Conservation (phyloP, 2,888 invertebrate genomes). For the Oscheius sp. region DNA sequence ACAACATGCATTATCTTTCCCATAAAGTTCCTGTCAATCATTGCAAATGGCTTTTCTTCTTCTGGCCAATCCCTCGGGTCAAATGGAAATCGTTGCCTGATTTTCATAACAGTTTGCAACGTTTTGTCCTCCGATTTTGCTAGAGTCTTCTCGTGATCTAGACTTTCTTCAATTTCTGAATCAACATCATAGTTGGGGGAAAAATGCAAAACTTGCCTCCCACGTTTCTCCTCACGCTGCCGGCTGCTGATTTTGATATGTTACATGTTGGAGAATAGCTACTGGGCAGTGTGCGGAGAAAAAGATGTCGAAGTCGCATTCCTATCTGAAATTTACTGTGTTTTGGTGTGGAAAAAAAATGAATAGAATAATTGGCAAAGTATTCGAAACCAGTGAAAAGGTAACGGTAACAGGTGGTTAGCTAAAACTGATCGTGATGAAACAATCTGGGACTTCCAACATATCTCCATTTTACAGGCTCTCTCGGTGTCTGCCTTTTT, state of each 20-base stretch:
- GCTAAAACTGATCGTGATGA: too few relatives aligned
- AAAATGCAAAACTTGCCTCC: not conserved
- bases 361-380: not conserved
- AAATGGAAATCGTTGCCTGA: slow-evolving; percentile 28
- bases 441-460: too few relatives aligned
- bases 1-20: slow-evolving; percentile 27
- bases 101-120: not conserved
- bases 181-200: slow-evolving; percentile 7
- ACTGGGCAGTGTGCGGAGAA: too few relatives aligned
- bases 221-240: too few relatives aligned
- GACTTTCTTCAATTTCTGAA: too few relatives aligned
- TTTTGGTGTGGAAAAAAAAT: not conserved
- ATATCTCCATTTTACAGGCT: too few relatives aligned
- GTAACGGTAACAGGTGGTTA: too few relatives aligned
- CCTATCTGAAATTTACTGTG: not conserved
- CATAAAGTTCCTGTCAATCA: slow-evolving; percentile 33
- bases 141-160: too few relatives aligned
- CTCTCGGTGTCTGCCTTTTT: too few relatives aligned
- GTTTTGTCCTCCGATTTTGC: not conserved
- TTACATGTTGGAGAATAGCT: too few relatives aligned
- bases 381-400: not conserved
- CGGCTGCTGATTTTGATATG: too few relatives aligned
- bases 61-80: slow-evolving; percentile 13
- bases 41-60: slow-evolving; percentile 36
- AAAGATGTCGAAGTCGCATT: not conserved